Base-by-base conservation (phyloP, 2,888 invertebrate genomes). In the Ellobium chinense region DNA sequence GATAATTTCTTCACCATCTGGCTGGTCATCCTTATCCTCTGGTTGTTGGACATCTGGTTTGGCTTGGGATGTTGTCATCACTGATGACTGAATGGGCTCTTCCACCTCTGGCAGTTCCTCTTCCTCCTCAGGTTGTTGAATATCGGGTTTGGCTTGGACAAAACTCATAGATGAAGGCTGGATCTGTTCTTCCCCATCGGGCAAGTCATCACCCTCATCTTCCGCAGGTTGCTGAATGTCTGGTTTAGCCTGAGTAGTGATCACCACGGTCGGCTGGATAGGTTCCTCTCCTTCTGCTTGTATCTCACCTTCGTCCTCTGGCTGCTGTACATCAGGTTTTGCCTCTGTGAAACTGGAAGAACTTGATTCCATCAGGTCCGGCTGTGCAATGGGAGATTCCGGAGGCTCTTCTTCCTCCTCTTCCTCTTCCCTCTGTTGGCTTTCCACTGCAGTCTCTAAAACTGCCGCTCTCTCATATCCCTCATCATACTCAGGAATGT, bases 401-500 rank as follows among this genome's bases (percentile, higher is more conserved):
- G 68, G 27, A 12, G 18, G 36, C 39, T 31, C n/a, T 56, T 54
- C 66, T 36, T 46, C 29, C 9, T 62, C 63, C 29, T 37, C 29
- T 14, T 54, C 66, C 5, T 63, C 46, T 34, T 5, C n/a, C 9
- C n/a, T 54, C 4, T 24, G 24, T 27, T 0, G 2, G 29, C 14
- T 9, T 21, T 21, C 70, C 12, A 37, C 21, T 36, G 14, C 31
- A 21, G 60, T n/a, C 18, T 24, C 18, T 39, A 58, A 12, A 14
- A 5, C 36, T 2, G 60, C 31, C 56, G 31, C 3, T 39, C 62
- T 68, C 21, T 46, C 31, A 46, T 80, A 74, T 27, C 88, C 88
- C 24, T 84, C 73, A 81, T 91, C 91, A 79, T 89, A 88, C 87
- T 94, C 94, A 34, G 94, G 93, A 75, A 92, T 91, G 85, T 93